These are phyloP conservation scores for Gallirallus australis DNA, from an alignment of 2,797 vertebrate genomes.

Conservation along the genomic window DNA sequence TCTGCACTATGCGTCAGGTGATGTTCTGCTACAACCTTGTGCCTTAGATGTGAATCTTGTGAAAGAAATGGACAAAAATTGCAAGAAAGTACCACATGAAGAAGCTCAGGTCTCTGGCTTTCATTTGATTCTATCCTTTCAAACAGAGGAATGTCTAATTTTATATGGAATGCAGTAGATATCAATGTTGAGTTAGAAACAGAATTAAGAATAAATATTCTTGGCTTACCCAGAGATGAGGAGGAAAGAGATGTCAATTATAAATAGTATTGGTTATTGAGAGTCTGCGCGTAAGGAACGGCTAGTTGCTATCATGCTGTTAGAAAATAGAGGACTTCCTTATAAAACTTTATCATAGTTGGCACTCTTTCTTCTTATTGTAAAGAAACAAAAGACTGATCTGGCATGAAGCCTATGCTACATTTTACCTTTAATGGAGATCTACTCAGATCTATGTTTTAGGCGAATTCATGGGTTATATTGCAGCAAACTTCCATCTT, in stretches of 20 bases:
- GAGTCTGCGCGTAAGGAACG: neutral
- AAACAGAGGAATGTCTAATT: conserved; percentile 1
- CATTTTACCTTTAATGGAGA: conserved; percentile 44
- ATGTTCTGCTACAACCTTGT: neutral
- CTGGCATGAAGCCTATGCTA: conserved; percentile 9
- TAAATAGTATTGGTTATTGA: neutral
- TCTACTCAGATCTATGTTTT: conserved; percentile 22
- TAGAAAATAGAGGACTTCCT: conserved; percentile 42
- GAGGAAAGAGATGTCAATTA: neutral
- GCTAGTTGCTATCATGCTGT: neutral
- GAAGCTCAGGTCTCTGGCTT: neutral
- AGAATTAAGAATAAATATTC: neutral
- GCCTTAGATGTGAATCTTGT: neutral
- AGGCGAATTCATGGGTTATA: neutral
- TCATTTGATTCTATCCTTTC: conserved; percentile 6
- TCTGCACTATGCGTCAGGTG: neutral
- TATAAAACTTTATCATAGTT: conserved; percentile 42
- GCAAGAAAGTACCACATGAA: neutral
- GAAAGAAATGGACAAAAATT: neutral
- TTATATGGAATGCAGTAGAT: conserved; percentile 3
- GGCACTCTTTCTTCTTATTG: conserved; percentile 25
- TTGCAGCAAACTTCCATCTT: neutral
- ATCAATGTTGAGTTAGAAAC: neutral
- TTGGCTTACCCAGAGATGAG: neutral
- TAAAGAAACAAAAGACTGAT: conserved; percentile 54